Percentiles rank a stretch among this genome's conserved stretches.
Evolutionary conservation across 1,140 invertebrate species (phyloP).

Genomic region (Archivesica marissinica): DNA sequence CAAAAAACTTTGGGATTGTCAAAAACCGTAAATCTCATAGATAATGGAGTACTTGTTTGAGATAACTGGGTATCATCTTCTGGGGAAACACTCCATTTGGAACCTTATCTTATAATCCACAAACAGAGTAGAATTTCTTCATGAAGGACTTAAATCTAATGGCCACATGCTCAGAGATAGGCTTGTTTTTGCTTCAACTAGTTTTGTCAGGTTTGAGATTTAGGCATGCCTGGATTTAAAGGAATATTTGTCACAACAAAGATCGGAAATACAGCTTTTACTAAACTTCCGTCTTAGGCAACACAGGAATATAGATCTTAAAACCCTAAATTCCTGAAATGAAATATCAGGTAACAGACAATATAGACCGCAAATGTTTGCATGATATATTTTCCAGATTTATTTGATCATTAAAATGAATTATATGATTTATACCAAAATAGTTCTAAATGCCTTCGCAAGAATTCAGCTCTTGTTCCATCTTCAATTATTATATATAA

Average conservation of each 20-base stretch:
- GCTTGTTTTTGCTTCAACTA: background rate
- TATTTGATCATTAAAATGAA: background rate
- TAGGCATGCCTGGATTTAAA: conserved; percentile 34
- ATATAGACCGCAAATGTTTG: background rate
- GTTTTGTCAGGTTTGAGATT: background rate
- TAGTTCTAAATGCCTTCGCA: too few species aligned
- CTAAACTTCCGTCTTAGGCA: conserved; percentile 1
- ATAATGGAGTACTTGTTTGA: background rate
- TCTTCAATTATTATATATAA: too few species aligned
- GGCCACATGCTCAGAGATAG: background rate
- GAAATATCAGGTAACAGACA: background rate
- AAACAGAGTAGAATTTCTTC: background rate
- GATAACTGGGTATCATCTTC: conserved; percentile 5
- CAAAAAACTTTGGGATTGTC: conserved; percentile 27
- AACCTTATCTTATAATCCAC: conserved; percentile 27
- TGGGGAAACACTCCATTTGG: background rate
- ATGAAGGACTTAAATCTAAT: background rate
- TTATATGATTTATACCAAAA: background rate
- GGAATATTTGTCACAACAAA: conserved; percentile 49
- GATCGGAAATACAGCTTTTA: conserved; percentile 22
- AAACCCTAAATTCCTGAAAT: background rate
- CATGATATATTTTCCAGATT: background rate
- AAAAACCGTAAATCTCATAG: conserved; percentile 1
- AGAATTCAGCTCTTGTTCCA: too few species aligned
- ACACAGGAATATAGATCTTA: conserved; percentile 8